Base-by-base conservation (phyloP, 2,888 invertebrate species). In the Diarsia rubi region DNA sequence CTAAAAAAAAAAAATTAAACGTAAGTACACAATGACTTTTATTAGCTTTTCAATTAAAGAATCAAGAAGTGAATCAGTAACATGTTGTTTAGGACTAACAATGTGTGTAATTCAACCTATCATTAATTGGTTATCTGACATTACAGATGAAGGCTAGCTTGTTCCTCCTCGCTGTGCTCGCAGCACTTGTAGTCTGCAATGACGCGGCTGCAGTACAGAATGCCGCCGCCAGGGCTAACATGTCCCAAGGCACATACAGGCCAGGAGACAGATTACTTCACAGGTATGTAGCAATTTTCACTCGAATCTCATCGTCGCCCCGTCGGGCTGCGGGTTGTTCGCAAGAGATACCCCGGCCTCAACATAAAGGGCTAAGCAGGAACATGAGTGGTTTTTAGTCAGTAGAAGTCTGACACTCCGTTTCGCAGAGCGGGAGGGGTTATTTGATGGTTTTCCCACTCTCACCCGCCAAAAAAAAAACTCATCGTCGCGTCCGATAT, bases 91-190 rank as follows among this genome's bases (percentile, higher is more conserved):
- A 6, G 16, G 27, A 54, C 54, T 8, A 16, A 14, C 6, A 21
- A 57, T 57, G 16, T 60, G n/a, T 54, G 6, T 6, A 8, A 65
- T 24, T 37, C 1, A 3, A 37, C 6, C 3, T n/a, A 54, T 16
- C 2, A 0, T n/a, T 45, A 31, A 42, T 5, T 54, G 19, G 1
- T 0, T 19, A 37, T n/a, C n/a, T 37, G 19, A 21, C 16, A 37
- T 77, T 66, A 1, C 65, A 75, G 77, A 78, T 78, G 77, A 78
- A 76, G 60, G 16, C 67, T 67, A 16, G 60, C 42, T 14, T 78
- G 21, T 24, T 62, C 31, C 37, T 75, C 14, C 11, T 69, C 11
- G 52, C 65, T 54, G 76, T 70, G 42, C 45, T 78, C 21, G 76
- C 75, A 21, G 76, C 65, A n/a, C 70, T 78, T 0, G 37, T 66